Percentiles rank a stretch among this genome's conserved stretches.
phyloP scores from a whole-genome alignment of 2,797 vertebrate genomes.

The Oreortyx pictus region DNA sequence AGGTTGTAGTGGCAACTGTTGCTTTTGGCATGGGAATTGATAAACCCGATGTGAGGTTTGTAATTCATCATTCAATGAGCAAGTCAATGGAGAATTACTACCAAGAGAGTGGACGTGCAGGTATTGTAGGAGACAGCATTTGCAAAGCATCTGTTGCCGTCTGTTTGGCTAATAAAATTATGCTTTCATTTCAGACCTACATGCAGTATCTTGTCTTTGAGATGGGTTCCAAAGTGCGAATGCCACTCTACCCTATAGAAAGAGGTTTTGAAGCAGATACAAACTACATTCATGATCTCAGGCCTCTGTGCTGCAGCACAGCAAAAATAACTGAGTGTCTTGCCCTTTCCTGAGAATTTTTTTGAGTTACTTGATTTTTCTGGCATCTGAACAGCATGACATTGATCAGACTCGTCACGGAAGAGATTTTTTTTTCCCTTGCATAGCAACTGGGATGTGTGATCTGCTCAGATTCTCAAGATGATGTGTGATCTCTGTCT shows the following conservation, averaged over 20 bases:
- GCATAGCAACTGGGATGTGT: background rate
- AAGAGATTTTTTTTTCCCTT: background rate
- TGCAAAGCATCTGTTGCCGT: background rate
- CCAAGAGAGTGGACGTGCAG: slow-evolving; percentile 97
- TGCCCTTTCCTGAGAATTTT: background rate
- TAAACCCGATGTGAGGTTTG: slow-evolving; percentile 93
- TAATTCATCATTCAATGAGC: slow-evolving; percentile 97
- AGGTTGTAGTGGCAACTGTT: slow-evolving; percentile 97
- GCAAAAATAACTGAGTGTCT: background rate
- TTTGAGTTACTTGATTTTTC: background rate
- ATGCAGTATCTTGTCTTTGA: background rate
- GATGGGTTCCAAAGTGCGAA: background rate
- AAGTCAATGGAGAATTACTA: slow-evolving; percentile 99
- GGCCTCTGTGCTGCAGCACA: background rate
- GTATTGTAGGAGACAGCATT: slow-evolving; percentile 72
- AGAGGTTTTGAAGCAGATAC: background rate
- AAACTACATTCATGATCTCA: background rate
- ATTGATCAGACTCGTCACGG: background rate
- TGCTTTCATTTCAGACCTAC: background rate
- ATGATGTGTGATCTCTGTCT: background rate
- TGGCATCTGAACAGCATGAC: background rate
- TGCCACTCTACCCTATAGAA: background rate
- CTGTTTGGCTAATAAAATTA: background rate
- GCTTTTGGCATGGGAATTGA: slow-evolving; percentile 99
- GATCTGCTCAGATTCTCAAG: background rate